These are phyloP conservation scores for Myodes glareolus DNA, from an alignment of 2,113 vertebrate species.

Conservation along the genomic window DNA sequence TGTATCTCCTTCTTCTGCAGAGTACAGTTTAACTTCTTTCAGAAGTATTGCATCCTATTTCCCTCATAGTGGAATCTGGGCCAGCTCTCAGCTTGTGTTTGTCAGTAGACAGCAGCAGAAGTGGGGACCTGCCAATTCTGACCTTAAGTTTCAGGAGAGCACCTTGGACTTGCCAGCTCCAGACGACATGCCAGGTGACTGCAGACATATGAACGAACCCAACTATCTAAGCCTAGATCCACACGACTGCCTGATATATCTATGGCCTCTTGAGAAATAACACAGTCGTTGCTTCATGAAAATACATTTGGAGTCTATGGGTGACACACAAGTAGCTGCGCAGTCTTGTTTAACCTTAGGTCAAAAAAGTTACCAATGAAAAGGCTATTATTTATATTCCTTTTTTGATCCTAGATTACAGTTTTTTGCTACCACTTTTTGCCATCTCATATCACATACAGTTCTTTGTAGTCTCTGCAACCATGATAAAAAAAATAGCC, in stretches of 20 bases:
- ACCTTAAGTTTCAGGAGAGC: neutral
- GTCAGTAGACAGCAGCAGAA: neutral
- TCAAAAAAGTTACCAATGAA: neutral
- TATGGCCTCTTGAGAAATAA: neutral
- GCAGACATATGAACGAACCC: neutral
- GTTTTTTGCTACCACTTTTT: neutral
- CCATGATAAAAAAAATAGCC: neutral
- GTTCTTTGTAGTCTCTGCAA: neutral
- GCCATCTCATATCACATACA: neutral
- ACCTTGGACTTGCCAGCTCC: neutral
- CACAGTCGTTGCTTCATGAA: neutral
- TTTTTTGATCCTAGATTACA: neutral
- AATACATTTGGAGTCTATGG: neutral
- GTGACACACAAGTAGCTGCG: neutral
- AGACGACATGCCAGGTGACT: neutral
- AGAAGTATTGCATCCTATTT: neutral
- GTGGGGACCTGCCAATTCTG: neutral
- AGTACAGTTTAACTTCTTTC: neutral
- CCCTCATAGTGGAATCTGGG: neutral
- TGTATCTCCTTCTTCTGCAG: neutral
- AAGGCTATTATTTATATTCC: neutral
- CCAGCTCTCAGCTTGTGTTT: neutral
- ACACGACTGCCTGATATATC: neutral
- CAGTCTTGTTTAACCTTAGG: neutral
- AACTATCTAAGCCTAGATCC: neutral